phyloP scores from a whole-genome alignment of 2,797 vertebrate species.

The Sebastes nivosus region DNA sequence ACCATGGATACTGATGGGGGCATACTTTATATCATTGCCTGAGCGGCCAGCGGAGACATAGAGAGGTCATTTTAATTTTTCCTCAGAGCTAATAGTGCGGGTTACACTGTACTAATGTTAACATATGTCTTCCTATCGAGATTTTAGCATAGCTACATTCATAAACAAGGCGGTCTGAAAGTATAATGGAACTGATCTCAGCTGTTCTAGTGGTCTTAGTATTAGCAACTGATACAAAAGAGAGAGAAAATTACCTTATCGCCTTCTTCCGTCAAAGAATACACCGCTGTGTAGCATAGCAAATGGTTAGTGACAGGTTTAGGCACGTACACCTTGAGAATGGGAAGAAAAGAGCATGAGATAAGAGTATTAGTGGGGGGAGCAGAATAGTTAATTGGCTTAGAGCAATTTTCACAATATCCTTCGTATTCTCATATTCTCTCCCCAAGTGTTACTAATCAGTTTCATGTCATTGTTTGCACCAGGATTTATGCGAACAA shows the following conservation, averaged over 20 bases:
- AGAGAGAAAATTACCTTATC: conserved; percentile 11
- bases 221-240: neutral
- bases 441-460: conserved; percentile 65
- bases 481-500: conserved; percentile 40
- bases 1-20: conserved; percentile 25
- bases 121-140: conserved; percentile 1
- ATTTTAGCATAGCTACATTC: conserved; percentile 3
- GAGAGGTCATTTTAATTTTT: conserved; percentile 58
- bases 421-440: conserved; percentile 40
- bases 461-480: conserved; percentile 66
- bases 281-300: conserved; percentile 16
- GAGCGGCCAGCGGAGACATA: conserved; percentile 16
- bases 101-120: conserved; percentile 31
- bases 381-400: conserved; percentile 64
- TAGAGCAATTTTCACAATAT: conserved; percentile 61
- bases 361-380: conserved; percentile 66
- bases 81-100: conserved; percentile 13
- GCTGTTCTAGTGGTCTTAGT: too few species aligned
- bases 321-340: conserved; percentile 46
- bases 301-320: conserved; percentile 41
- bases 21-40: conserved; percentile 34
- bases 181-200: conserved; percentile 23
- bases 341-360: conserved; percentile 31
- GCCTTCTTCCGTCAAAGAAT: conserved; percentile 7
- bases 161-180: conserved; percentile 11